Evolutionary conservation across 2,888 invertebrate genomes (phyloP).

Genomic region (Cremastinae sp.): DNA sequence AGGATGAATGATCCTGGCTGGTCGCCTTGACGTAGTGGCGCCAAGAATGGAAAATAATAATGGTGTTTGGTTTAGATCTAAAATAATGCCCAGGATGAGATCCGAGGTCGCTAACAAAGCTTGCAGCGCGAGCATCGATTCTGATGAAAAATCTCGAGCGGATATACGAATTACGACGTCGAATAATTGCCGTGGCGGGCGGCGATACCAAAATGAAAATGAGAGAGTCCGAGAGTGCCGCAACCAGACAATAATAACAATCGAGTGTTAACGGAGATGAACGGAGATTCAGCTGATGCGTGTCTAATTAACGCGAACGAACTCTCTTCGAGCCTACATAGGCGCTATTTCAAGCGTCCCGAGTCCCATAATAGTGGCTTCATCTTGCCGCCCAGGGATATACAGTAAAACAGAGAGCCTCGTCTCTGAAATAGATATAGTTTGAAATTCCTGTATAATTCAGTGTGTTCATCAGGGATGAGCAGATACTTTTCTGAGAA

Average conservation of each 20-base stretch:
- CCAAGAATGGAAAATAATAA: constrained; percentile 48
- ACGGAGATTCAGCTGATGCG: constrained; percentile 34
- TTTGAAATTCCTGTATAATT: too few relatives aligned
- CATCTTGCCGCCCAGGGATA: too few relatives aligned
- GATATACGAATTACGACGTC: constrained; percentile 18
- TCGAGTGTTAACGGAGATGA: constrained; percentile 43
- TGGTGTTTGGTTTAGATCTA: constrained; percentile 61
- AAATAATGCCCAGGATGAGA: constrained; percentile 17
- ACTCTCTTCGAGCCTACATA: constrained; percentile 31
- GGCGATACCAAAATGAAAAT: constrained; percentile 47
- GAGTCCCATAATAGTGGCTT: constrained; percentile 17
- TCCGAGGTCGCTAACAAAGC: constrained; percentile 26
- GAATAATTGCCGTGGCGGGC: constrained; percentile 59
- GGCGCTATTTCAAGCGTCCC: constrained; percentile 24
- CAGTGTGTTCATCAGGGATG: too few relatives aligned
- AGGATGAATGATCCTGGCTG: constrained; percentile 36
- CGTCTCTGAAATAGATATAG: too few relatives aligned
- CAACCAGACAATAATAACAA: constrained; percentile 76
- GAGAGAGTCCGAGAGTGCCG: constrained; percentile 36
- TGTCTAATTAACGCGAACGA: constrained; percentile 63
- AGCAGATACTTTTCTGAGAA: too few relatives aligned
- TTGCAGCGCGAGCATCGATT: background rate
- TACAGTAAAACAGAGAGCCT: too few relatives aligned
- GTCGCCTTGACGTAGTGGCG: constrained; percentile 3
- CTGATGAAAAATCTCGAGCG: constrained; percentile 13